Base-by-base conservation (phyloP, 1,140 invertebrate genomes). In the Anoplolepis gracilipes region DNA sequence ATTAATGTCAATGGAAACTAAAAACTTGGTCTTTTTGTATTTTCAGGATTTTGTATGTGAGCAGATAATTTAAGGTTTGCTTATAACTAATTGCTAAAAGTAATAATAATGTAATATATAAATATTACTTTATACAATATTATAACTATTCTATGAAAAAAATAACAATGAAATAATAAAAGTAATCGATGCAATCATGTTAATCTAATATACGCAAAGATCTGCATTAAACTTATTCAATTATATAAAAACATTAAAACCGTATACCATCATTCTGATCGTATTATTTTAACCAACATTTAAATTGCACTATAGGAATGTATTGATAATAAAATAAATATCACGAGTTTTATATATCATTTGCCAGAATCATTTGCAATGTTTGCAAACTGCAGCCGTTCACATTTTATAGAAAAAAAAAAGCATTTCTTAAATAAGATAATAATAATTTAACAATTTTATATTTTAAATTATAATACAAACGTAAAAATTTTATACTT, bases 71-170 rank as follows among this genome's bases (percentile, higher is more conserved):
- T 0, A 75, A 73, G n/a, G 11, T 28, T 33, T 16, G 25, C 22
- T 75, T 57, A 36, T 13, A 1, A 65, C n/a, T n/a, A n/a, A n/a
- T n/a, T n/a, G n/a, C n/a, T n/a, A n/a, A n/a, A n/a, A n/a, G n/a
- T n/a, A n/a, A n/a, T n/a, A n/a, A n/a, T n/a, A n/a, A 65, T 16
- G 7, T 33, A 53, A 33, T 72, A 72, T 33, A 53, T 49, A 70
- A 19, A n/a, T 28, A 49, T 49, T 22, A n/a, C 53, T 16, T 22
- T n/a, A 64, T 22, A 53, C 13, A 53, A 49, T 33, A 72, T 42
- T 73, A 55, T 10, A 73, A 55, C 2, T 33, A 19, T 8, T 36
- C 36, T 55, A 33, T 55, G n/a, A 22, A 57, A 36, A 73, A 73
- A 42, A 1, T 6, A 57, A n/a, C 30, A 30, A 30, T 69, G 28